Evolutionary conservation across 2,888 invertebrate species (phyloP).

Genomic region (Synanthedon formicaeformis): DNA sequence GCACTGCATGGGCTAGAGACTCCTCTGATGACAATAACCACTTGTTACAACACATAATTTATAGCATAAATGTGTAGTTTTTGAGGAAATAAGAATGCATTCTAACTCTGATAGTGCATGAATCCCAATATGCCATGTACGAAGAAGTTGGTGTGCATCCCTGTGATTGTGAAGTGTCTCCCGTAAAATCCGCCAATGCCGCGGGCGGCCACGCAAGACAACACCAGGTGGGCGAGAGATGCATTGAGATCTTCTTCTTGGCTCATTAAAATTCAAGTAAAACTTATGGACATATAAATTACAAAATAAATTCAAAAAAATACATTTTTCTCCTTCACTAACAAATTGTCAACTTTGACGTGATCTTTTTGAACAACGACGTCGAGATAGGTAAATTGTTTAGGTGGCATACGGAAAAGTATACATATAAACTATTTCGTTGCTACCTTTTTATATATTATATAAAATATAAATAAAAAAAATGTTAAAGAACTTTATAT

Average conservation of each 20-base stretch:
- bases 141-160: constrained; percentile 53
- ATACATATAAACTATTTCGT: no score
- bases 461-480: not conserved
- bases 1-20: no score
- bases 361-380: no score
- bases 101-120: constrained; percentile 40
- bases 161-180: constrained; percentile 38
- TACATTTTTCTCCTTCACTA: constrained; percentile 2
- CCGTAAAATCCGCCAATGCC: constrained; percentile 25
- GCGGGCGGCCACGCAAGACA: constrained; percentile 39
- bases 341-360: not conserved
- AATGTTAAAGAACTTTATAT: no score
- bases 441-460: no score
- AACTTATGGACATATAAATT: constrained; percentile 1
- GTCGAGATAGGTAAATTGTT: no score
- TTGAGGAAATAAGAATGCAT: no score
- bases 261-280: constrained; percentile 8
- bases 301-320: constrained; percentile 4
- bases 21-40: no score
- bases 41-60: no score
- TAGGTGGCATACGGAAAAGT: no score
- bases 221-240: constrained; percentile 41
- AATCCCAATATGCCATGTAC: constrained; percentile 49
- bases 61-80: no score
- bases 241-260: constrained; percentile 31